phyloP scores from a whole-genome alignment of 2,888 invertebrate genomes.

The Stenichneumon culpator region DNA sequence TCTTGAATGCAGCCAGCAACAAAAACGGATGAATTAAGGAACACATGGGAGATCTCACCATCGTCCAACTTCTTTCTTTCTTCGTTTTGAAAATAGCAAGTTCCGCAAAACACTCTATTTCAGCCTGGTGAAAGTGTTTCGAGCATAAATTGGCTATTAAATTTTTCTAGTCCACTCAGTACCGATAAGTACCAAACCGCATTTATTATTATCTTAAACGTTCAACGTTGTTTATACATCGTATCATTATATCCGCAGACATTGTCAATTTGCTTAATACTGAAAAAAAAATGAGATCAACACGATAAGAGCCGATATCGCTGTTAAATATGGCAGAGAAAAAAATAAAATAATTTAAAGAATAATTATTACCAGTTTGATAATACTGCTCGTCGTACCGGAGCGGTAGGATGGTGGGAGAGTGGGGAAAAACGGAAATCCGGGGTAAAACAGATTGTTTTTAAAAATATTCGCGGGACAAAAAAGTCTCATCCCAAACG shows the following conservation, averaged over 20 bases:
- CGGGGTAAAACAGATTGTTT: not conserved
- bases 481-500: not conserved
- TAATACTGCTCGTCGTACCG: slow-evolving; percentile 34
- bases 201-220: slow-evolving; percentile 26
- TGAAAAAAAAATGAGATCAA: not conserved
- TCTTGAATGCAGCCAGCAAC: too few relatives aligned
- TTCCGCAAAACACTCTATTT: not conserved
- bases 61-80: not conserved
- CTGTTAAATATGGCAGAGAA: not conserved
- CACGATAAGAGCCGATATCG: not conserved
- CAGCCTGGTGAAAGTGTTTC: not conserved
- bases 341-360: not conserved
- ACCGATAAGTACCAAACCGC: slow-evolving; percentile 24
- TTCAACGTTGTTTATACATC: slow-evolving; percentile 16
- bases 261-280: slow-evolving; percentile 26
- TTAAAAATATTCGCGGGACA: not conserved
- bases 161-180: not conserved
- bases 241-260: not conserved
- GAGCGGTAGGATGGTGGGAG: not conserved
- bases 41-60: not conserved
- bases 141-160: not conserved
- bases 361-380: slow-evolving; percentile 10
- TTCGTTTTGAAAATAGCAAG: not conserved
- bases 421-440: not conserved
- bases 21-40: not conserved